Conservation (phyloP, 2,113 vertebrate genomes). For the Callaeas wilsoni region DNA sequence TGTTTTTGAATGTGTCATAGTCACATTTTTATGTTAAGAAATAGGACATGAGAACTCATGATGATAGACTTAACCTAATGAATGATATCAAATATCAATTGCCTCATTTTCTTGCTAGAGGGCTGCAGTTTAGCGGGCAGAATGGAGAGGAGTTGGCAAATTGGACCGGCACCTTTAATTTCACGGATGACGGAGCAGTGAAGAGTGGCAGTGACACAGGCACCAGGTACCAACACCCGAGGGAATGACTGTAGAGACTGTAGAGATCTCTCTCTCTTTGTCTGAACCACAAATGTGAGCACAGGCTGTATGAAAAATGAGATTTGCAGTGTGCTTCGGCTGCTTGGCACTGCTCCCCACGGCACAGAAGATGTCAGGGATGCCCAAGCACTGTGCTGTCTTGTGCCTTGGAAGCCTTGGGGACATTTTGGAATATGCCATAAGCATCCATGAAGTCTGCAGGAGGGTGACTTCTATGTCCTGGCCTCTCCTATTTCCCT, state of each 20-base stretch:
- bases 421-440: not conserved
- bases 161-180: slow-evolving; percentile 96
- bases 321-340: not conserved
- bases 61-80: slow-evolving; percentile 24
- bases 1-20: not conserved
- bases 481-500: not conserved
- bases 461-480: not conserved
- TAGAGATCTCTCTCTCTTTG: not conserved
- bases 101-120: slow-evolving; percentile 96
- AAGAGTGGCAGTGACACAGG: slow-evolving; percentile 90
- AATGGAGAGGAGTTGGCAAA: slow-evolving; percentile 94
- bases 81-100: slow-evolving; percentile 79
- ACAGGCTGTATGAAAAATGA: not conserved
- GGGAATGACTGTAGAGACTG: slow-evolving; percentile 18
- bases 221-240: slow-evolving; percentile 90
- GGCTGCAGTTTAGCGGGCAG: slow-evolving; percentile 98
- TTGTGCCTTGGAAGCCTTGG: not conserved
- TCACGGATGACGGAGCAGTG: slow-evolving; percentile 90
- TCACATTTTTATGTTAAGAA: not conserved
- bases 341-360: not conserved
- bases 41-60: not conserved
- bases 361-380: not conserved
- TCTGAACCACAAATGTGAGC: not conserved
- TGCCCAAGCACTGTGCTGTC: not conserved
- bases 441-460: not conserved